Conservation (phyloP, 2,113 vertebrate genomes). For the Prionailurus bengalensis region DNA sequence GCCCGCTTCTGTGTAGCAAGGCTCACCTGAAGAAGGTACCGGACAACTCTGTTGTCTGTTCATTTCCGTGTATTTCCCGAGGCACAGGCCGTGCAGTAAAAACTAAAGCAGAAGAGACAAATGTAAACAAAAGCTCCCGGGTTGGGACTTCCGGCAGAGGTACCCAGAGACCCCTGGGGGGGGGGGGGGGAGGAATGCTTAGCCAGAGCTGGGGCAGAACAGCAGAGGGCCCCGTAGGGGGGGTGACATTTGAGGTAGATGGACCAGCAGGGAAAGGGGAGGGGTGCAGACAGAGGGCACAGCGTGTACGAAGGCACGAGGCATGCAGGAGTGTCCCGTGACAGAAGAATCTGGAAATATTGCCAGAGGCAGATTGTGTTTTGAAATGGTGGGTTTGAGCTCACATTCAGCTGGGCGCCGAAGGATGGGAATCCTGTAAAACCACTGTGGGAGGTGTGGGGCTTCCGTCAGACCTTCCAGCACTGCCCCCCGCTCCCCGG, state of each 20-base stretch:
- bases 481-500: not conserved
- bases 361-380: not conserved
- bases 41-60: not conserved
- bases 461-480: not conserved
- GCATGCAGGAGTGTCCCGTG: not conserved
- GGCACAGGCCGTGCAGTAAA: not conserved
- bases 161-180: not conserved
- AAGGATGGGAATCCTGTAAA: not conserved
- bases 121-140: not conserved
- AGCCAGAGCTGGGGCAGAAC: fast-evolving
- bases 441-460: fast-evolving
- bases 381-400: not conserved
- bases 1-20: not conserved
- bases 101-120: not conserved
- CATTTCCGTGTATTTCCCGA: fast-evolving
- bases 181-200: not conserved
- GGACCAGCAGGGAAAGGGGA: not conserved
- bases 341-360: not conserved
- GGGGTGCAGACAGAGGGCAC: not conserved
- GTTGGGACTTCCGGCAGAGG: fast-evolving
- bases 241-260: not conserved
- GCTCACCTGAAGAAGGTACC: not conserved
- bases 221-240: fast-evolving
- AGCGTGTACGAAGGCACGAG: not conserved
- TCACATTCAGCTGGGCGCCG: not conserved